Conservation (phyloP, 2,888 invertebrate species). For the Eilema sororculum region DNA sequence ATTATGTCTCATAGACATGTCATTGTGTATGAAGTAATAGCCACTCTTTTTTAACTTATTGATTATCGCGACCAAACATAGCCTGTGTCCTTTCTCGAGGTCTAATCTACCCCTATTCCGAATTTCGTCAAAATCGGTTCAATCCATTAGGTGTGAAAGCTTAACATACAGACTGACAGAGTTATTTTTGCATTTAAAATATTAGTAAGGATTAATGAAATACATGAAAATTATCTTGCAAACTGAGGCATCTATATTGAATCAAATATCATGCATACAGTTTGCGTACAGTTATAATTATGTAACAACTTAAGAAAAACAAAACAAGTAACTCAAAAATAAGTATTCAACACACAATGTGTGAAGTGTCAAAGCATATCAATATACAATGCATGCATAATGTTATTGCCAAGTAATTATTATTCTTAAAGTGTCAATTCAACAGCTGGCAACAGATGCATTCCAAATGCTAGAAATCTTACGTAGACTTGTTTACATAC, state of each 20-base stretch:
- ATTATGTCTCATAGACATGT: too few species aligned
- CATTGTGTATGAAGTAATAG: too few species aligned
- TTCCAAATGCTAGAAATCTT: constrained; percentile 10
- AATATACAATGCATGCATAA: constrained; percentile 45
- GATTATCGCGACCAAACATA: too few species aligned
- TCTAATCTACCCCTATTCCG: too few species aligned
- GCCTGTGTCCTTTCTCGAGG: too few species aligned
- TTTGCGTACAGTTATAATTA: neutral
- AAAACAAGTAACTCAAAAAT: constrained; percentile 14
- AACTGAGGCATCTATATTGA: neutral
- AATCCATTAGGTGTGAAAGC: too few species aligned
- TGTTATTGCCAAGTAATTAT: constrained; percentile 41
- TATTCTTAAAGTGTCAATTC: constrained; percentile 33
- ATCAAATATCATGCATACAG: neutral
- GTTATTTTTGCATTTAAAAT: too few species aligned
- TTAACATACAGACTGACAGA: too few species aligned
- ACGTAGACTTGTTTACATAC: neutral
- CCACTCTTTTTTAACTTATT: too few species aligned
- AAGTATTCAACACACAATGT: constrained; percentile 25
- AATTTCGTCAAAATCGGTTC: too few species aligned
- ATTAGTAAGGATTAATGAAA: too few species aligned
- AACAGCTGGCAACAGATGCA: constrained; percentile 37
- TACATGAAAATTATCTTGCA: neutral
- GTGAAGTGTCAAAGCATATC: constrained; percentile 37
- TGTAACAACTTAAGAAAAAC: neutral